A percentile compares a stretch with the other conserved stretches of the same genome.
These are phyloP conservation scores for Cyrtorhinus lividipennis DNA, from an alignment of 1,140 invertebrate species.

Conservation along the genomic window DNA sequence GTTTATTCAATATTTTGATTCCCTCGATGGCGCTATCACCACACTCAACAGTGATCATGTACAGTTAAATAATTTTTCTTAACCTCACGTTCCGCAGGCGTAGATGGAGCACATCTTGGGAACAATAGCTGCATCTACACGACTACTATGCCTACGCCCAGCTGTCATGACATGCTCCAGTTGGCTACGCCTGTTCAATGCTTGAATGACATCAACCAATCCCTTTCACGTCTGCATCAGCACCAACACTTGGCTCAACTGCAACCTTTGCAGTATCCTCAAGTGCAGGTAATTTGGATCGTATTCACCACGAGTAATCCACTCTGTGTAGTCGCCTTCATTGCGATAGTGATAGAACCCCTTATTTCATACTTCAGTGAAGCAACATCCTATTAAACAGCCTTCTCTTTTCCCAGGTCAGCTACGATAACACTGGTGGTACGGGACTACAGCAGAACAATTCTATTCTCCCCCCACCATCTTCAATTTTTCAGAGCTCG, in stretches of 20 bases:
- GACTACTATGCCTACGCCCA: constrained; percentile 2
- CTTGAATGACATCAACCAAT: constrained; percentile 15
- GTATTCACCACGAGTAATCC: too few relatives aligned
- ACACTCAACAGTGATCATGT: too few relatives aligned
- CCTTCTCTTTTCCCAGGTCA: constrained; percentile 4
- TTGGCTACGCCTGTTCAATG: constrained; percentile 16
- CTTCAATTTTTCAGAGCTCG: background rate
- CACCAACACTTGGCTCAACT: constrained; percentile 17
- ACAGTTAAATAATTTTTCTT: too few relatives aligned
- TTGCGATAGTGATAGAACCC: too few relatives aligned
- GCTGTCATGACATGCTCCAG: constrained; percentile 12
- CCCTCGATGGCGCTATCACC: background rate
- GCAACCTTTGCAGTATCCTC: constrained; percentile 17
- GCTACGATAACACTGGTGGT: constrained; percentile 2
- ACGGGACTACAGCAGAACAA: background rate
- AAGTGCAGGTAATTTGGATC: constrained; percentile 5
- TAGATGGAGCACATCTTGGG: background rate
- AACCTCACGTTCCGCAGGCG: too few relatives aligned
- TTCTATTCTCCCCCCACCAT: background rate
- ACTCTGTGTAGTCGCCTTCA: background rate
- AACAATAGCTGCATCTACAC: constrained; percentile 16
- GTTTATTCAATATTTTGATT: background rate
- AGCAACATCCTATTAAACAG: background rate
- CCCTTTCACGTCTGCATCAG: constrained; percentile 11
- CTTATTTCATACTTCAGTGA: too few relatives aligned